These are phyloP conservation scores for Karalla daura DNA, from an alignment of 2,797 vertebrate genomes.

Conservation along the genomic window DNA sequence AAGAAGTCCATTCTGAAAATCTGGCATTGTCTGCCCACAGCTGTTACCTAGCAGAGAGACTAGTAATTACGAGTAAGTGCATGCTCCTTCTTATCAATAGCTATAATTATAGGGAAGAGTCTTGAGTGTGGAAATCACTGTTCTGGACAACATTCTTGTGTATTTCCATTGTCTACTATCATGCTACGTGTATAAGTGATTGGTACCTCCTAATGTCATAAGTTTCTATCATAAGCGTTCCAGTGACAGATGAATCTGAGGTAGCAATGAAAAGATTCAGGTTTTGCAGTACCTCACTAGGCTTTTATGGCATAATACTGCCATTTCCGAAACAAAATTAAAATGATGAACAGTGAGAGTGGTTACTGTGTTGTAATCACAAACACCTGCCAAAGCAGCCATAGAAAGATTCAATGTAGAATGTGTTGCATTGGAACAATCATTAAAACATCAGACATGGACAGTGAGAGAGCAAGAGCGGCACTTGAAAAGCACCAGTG, in stretches of 20 bases:
- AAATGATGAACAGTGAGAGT: too few species aligned
- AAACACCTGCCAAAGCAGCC: conserved; percentile 12
- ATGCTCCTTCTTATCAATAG: conserved; percentile 79
- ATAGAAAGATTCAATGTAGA: conserved; percentile 12
- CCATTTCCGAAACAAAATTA: too few species aligned
- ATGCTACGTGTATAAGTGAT: conserved; percentile 24
- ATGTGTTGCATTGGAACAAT: conserved; percentile 9
- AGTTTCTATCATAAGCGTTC: conserved; percentile 15
- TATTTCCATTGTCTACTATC: conserved; percentile 9
- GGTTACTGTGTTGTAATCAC: conserved; percentile 25
- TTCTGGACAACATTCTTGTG: conserved; percentile 48
- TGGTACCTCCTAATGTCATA: neutral
- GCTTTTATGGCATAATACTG: too few species aligned
- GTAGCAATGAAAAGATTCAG: conserved; percentile 28
- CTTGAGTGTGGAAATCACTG: conserved; percentile 59
- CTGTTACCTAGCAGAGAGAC: conserved; percentile 74
- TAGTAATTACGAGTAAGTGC: conserved; percentile 77
- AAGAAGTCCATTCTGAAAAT: conserved; percentile 41
- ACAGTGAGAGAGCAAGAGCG: conserved; percentile 21
- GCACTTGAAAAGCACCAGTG: too few species aligned
- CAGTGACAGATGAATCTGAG: conserved; percentile 29
- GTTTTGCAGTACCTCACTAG: conserved; percentile 8
- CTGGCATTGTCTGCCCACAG: conserved; percentile 64
- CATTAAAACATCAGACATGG: conserved; percentile 31
- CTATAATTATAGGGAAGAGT: conserved; percentile 72